phyloP scores from a whole-genome alignment of 2,797 vertebrate species.

The Anguilla pacifica region DNA sequence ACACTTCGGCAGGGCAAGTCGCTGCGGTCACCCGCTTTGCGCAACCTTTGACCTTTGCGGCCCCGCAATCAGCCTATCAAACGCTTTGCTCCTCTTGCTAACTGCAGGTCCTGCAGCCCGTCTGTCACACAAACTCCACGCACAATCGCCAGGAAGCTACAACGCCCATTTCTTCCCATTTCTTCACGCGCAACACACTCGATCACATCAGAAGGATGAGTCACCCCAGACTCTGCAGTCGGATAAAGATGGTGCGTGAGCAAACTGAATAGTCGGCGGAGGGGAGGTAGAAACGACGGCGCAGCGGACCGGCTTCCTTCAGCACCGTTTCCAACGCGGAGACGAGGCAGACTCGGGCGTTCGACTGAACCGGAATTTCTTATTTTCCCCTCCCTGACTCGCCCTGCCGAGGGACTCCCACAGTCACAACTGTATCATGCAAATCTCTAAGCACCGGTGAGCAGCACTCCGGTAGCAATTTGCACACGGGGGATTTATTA shows the following conservation, averaged over 20 bases:
- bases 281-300: constrained; percentile 39
- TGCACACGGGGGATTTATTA: constrained; percentile 42
- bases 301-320: constrained; percentile 34
- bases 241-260: constrained; percentile 45
- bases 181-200: constrained; percentile 31
- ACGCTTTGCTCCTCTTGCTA: not conserved
- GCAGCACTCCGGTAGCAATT: constrained; percentile 11
- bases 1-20: not conserved
- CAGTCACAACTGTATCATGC: constrained; percentile 32
- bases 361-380: constrained; percentile 42
- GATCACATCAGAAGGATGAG: constrained; percentile 42
- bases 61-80: not conserved
- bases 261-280: constrained; percentile 50
- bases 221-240: constrained; percentile 41
- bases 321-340: constrained; percentile 40
- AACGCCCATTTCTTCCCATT: not conserved
- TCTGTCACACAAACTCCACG: constrained; percentile 13
- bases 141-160: constrained; percentile 7
- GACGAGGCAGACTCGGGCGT: constrained; percentile 43
- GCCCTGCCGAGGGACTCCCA: constrained; percentile 26
- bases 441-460: constrained; percentile 30
- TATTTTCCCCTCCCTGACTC: constrained; percentile 38
- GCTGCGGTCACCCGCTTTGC: not conserved
- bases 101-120: not conserved
- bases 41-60: not conserved